These are phyloP conservation scores for Synaphobranchus kaupii DNA, from an alignment of 2,797 vertebrate species.

Conservation along the genomic window DNA sequence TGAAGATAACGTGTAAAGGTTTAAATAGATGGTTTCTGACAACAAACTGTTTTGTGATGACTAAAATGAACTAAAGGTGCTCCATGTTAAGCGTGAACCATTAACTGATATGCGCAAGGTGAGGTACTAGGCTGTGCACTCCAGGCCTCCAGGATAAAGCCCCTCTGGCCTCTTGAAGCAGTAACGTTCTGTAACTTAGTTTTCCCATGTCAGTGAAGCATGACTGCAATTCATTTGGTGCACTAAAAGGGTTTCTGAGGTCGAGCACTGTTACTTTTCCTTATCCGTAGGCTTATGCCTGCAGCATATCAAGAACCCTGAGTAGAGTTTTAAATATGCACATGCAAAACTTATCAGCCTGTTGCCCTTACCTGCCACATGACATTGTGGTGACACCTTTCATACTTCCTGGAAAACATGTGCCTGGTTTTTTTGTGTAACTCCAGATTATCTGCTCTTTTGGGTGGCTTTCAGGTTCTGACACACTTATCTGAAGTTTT, in stretches of 20 bases:
- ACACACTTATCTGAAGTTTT: background rate
- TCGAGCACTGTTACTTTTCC: background rate
- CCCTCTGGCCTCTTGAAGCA: background rate
- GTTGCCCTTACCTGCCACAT: no score
- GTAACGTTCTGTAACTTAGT: background rate
- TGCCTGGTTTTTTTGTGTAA: background rate
- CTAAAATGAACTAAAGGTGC: background rate
- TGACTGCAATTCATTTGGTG: background rate
- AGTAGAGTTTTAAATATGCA: background rate
- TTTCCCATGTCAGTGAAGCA: constrained; percentile 11
- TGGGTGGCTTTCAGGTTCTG: no score
- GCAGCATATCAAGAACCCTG: background rate
- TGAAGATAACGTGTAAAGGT: background rate
- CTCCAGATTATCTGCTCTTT: background rate
- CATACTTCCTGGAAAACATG: no score
- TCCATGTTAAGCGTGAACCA: background rate
- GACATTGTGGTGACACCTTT: no score
- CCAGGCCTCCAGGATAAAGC: background rate
- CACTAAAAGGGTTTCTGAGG: constrained; percentile 3
- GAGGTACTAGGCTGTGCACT: background rate
- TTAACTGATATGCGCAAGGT: background rate
- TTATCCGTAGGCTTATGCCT: background rate
- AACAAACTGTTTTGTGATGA: background rate
- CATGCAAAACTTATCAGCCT: background rate
- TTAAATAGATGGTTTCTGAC: background rate